These are phyloP conservation scores for Nannoperca obscura DNA, from an alignment of 2,797 vertebrate genomes.

Conservation along the genomic window DNA sequence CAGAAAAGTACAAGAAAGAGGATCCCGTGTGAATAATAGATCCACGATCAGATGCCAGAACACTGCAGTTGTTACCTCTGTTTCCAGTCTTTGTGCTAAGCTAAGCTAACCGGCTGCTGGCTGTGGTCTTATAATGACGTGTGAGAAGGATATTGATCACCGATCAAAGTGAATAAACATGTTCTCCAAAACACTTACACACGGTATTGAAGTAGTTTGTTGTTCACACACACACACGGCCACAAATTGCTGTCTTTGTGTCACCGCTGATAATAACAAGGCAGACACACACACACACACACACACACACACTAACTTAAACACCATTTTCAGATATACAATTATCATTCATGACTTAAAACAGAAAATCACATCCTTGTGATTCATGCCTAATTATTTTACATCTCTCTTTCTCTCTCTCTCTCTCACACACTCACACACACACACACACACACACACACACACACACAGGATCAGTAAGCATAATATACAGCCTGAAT, in stretches of 20 bases:
- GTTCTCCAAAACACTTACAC: background rate
- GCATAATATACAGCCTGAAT: conserved; percentile 4
- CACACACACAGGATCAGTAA: conserved; percentile 1
- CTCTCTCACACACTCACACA: conserved; percentile 7
- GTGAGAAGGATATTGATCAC: background rate
- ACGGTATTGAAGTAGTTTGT: background rate
- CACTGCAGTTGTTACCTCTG: background rate
- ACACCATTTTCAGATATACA: conserved; percentile 28
- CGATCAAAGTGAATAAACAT: background rate
- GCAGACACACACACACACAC: background rate
- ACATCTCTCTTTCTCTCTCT: background rate
- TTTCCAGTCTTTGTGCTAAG: background rate
- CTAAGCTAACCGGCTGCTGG: background rate
- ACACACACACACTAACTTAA: conserved; percentile 25
- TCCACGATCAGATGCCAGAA: no score
- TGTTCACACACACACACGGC: background rate
- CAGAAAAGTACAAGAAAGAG: no score
- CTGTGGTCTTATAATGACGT: background rate
- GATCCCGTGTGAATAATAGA: background rate
- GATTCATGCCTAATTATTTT: conserved; percentile 16
- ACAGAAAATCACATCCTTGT: conserved; percentile 20
- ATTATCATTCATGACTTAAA: conserved; percentile 30
- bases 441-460: conserved; percentile 10
- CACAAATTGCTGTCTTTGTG: conserved; percentile 12
- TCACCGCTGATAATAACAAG: background rate